These are phyloP conservation scores for Diarsia brunnea DNA, from an alignment of 2,888 invertebrate genomes.

Conservation along the genomic window DNA sequence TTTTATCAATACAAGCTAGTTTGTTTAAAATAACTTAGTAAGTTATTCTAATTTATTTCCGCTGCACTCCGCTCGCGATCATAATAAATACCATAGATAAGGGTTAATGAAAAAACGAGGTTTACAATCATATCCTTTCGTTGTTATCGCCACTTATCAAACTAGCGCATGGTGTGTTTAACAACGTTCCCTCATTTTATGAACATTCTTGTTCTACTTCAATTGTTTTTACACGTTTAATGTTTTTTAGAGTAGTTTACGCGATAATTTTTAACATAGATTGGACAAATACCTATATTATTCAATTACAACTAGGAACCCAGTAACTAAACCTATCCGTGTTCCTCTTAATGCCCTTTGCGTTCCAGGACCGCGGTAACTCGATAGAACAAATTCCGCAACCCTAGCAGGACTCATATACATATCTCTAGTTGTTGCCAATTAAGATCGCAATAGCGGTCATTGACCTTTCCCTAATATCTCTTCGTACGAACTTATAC, in stretches of 20 bases:
- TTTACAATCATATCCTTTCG: constrained; percentile 59
- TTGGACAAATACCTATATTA: neutral
- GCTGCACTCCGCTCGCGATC: constrained; percentile 4
- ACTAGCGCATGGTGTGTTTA: constrained; percentile 50
- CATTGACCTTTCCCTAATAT: no score
- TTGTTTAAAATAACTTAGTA: neutral
- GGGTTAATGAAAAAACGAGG: constrained; percentile 49
- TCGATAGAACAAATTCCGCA: no score
- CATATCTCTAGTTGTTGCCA: no score
- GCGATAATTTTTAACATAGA: neutral
- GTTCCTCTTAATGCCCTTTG: no score
- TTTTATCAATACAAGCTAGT: neutral
- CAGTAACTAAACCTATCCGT: no score
- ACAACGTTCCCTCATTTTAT: constrained; percentile 48
- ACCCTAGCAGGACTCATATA: no score
- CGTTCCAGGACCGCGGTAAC: no score
- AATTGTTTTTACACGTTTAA: constrained; percentile 7
- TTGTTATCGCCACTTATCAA: constrained; percentile 66
- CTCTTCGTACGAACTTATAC: no score
- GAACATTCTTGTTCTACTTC: constrained; percentile 22
- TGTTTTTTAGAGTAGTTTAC: neutral
- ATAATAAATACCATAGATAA: constrained; percentile 55
- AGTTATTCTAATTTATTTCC: constrained; percentile 25
- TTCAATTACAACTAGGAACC: neutral
- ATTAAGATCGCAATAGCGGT: no score